phyloP scores from a whole-genome alignment of 92 coral and sea anemone species.

The Zoanthus gigantus region DNA sequence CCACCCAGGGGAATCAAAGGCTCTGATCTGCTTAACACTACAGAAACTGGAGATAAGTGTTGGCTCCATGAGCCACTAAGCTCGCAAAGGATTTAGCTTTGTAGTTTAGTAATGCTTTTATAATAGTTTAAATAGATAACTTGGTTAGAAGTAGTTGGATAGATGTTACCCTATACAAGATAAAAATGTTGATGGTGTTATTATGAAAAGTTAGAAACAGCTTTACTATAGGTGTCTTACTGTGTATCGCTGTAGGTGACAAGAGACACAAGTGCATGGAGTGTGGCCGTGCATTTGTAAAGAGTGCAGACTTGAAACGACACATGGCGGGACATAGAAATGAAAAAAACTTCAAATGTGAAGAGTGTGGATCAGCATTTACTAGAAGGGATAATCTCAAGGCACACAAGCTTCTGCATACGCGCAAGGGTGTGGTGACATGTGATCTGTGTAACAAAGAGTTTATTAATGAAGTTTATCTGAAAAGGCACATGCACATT shows the following conservation, averaged over 20 bases:
- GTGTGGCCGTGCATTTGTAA: conserved; percentile 88
- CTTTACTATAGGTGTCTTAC: too few relatives aligned
- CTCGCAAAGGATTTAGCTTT: too few relatives aligned
- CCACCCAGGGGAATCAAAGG: too few relatives aligned
- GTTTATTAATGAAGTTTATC: conserved; percentile 82
- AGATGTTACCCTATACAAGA: too few relatives aligned
- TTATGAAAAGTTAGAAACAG: too few relatives aligned
- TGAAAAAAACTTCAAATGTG: conserved; percentile 84
- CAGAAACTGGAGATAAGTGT: too few relatives aligned
- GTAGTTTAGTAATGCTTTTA: too few relatives aligned
- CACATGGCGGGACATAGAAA: conserved; percentile 90
- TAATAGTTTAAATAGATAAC: too few relatives aligned
- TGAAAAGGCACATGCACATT: conserved; percentile 89
- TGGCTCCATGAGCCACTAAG: too few relatives aligned
- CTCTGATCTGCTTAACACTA: too few relatives aligned
- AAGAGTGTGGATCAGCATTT: conserved; percentile 81
- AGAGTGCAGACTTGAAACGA: conserved; percentile 92
- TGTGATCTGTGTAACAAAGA: conserved; percentile 88
- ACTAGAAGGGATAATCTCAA: conserved; percentile 86
- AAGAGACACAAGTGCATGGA: conserved; percentile 84
- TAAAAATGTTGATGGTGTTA: too few relatives aligned
- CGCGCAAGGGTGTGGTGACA: conserved; percentile 78
- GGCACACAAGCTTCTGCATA: conserved; percentile 88
- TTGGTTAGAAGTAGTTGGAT: too few relatives aligned
- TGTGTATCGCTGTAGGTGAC: conserved; percentile 65